Conservation (phyloP, 2,888 invertebrate genomes). For the Aricia artaxerxes region DNA sequence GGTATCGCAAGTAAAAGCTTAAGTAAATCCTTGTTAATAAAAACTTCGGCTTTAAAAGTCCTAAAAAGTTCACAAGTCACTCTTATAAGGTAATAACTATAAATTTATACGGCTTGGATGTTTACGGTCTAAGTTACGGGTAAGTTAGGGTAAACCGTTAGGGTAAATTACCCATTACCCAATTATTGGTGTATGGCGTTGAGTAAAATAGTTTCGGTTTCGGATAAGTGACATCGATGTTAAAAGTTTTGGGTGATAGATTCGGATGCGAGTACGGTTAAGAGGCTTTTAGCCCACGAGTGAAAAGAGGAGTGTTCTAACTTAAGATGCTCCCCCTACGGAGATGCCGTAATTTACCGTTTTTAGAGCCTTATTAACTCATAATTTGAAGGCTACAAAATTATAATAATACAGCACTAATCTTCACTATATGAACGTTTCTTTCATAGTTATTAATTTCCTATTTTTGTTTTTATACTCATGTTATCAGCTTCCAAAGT, state of each 20-base stretch:
- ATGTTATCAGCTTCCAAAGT: too few species aligned
- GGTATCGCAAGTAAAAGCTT: neutral
- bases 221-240: neutral
- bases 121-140: neutral
- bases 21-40: conserved; percentile 12
- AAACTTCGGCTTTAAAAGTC: neutral
- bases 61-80: conserved; percentile 4
- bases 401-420: too few species aligned
- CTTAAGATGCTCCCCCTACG: too few species aligned
- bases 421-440: too few species aligned
- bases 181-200: neutral
- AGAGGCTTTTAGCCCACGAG: neutral
- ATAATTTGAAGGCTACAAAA: too few species aligned
- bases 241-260: neutral
- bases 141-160: neutral
- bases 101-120: neutral
- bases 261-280: neutral
- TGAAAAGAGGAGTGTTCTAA: neutral
- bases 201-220: neutral
- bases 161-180: conserved; percentile 1
- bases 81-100: conserved; percentile 1
- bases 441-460: too few species aligned
- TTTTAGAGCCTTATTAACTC: too few species aligned
- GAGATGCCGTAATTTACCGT: too few species aligned
- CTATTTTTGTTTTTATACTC: too few species aligned